Evolutionary conservation across 2,888 invertebrate genomes (phyloP), one percentile per base, ranked within the genome.

Genomic region (Dastarcus helophoroides): DNA sequence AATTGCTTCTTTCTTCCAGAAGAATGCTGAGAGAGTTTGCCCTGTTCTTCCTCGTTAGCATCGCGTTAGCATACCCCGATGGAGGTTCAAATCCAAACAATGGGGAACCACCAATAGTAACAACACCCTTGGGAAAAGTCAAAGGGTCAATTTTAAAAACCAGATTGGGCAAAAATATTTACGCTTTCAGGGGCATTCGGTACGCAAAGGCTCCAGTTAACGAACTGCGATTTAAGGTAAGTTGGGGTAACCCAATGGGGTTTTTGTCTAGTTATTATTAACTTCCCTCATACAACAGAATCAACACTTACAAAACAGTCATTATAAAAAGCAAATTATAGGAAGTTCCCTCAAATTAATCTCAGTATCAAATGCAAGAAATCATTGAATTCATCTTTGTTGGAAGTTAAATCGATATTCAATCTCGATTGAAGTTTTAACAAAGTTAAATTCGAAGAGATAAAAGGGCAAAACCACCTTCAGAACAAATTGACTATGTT

Each of bases 191-290:
- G 29, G 53, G 51, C 4, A 49, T 54, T 13, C 39, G 47, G 19
- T 54, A 54, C 33, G 52, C 52, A 14, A 47, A 48, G 36, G 33
- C 53, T 3, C 53, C 62, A 1, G 39, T 57, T 2, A 47, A 54
- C 11, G 56, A 60, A 14, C 42, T 60, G 4, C 44, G 60, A 42
- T 61, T 62, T 43, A 51, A 60, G 50, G 60, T 61, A 48, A 44
- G 34, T 34, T 16, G 32, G 12, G 13, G 19, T 12, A 29, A 11
- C 26, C 14, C 7, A 14, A 12, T n/a, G 15, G 15, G 9, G 26
- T 26, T 10, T 3, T 3, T 26, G 7, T 26, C n/a, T n/a, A 5
- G 11, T 9, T 14, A 2, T 14, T 8, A 9, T 15, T 14, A 13
- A 13, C 14, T 12, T 2, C 9, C 3, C 10, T 26, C 15, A 14